Conservation (phyloP, 2,797 vertebrate species). For the Phyllotis vaccarum region DNA sequence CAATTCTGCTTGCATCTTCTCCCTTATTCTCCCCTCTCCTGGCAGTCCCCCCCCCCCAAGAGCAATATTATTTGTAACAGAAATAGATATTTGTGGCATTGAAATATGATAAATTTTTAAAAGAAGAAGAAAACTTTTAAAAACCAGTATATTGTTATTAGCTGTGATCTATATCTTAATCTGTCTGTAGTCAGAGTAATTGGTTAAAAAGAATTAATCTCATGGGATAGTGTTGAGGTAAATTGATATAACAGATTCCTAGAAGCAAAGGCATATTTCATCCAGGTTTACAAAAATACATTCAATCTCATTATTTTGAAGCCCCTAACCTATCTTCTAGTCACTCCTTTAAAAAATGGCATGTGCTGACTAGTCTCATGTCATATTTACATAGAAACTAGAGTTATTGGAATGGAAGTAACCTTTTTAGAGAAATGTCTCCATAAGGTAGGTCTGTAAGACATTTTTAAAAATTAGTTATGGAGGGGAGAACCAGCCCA, state of each 20-base stretch:
- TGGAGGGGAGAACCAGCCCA: too few species aligned
- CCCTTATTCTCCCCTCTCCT: not conserved
- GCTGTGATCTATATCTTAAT: not conserved
- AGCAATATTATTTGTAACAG: not conserved
- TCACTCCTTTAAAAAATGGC: constrained; percentile 11
- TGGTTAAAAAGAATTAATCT: not conserved
- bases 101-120: not conserved
- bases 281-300: not conserved
- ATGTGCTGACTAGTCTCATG: not conserved
- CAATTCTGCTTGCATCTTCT: not conserved
- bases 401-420: not conserved
- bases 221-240: not conserved
- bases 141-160: not conserved
- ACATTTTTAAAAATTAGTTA: not conserved
- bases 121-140: not conserved
- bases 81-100: not conserved
- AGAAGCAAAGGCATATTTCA: constrained; percentile 1
- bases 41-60: not conserved
- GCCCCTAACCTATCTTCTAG: not conserved
- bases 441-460: not conserved
- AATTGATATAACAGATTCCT: not conserved
- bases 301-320: not conserved
- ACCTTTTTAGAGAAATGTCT: not conserved
- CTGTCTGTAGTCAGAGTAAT: not conserved
- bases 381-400: not conserved